Base-by-base conservation (phyloP, 1,140 invertebrate genomes). In the Aethina tumida region DNA sequence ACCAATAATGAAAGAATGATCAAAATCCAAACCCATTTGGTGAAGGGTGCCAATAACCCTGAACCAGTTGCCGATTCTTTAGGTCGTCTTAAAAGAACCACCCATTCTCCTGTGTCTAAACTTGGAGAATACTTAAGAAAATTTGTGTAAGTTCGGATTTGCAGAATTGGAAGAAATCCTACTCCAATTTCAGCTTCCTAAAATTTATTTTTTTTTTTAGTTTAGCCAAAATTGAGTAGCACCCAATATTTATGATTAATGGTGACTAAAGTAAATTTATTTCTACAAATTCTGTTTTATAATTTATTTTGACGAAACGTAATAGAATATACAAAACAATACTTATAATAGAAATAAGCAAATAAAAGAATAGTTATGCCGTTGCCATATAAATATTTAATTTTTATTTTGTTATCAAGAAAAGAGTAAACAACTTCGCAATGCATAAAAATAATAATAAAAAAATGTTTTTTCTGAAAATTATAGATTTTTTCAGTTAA, bases 11-110 rank as follows among this genome's bases (percentile, higher is more conserved):
- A 77, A 1, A 77, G 64, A 2, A 89, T 58, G 44, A 87, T 84
- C 8, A 85, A 55, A 7, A 77, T 58, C 87, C 87, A 91, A 1
- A 91, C 87, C 33, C 73, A 67, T 5, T 60, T 65, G 26, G 77
- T 75, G 49, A 90, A 90, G 0, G 86, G 85, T 6, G 84, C 84
- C 14, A 88, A 56, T 4, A 91, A 64, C 17, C 85, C 85, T 1
- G 84, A 83, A 0, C 85, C 84, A n/a, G 79, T 75, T 0, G 84
- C 82, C 0, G 84, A 87, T 53, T 80, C 80, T 30, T 69, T 66
- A 0, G 87, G 87, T 37, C 85, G 64, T 53, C 75, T 79, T 71
- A 89, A 75, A 53, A 90, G 66, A 48, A 86, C 79, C 2, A 79
- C 74, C 70, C 83, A 79, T 43, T 78, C 69, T 1, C 77, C 77